These are phyloP conservation scores for Spodoptera litura DNA, from an alignment of 1,140 invertebrate genomes.

Conservation along the genomic window DNA sequence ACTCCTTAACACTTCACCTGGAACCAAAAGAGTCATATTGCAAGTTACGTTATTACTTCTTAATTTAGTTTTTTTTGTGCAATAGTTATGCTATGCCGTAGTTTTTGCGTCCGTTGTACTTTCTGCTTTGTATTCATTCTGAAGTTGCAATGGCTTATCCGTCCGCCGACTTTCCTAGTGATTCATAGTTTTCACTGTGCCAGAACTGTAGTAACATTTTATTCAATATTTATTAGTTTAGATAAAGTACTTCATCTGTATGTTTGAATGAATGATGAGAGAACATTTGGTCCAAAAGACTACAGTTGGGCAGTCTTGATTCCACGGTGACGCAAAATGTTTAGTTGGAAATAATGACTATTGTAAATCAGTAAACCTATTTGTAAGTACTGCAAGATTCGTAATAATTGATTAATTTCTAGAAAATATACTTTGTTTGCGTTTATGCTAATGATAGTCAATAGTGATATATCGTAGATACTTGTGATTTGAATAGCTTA, in stretches of 20 bases:
- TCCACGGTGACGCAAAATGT: not conserved
- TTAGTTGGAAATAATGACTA: constrained; percentile 5
- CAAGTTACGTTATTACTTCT: no score
- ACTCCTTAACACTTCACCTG: constrained; percentile 86
- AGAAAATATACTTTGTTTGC: not conserved
- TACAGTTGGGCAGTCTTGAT: not conserved
- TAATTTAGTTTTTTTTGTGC: no score
- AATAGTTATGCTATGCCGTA: not conserved
- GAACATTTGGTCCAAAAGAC: not conserved
- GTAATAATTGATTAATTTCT: no score
- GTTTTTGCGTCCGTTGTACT: constrained; percentile 15
- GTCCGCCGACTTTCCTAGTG: constrained; percentile 37
- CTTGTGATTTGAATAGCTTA: constrained; percentile 27
- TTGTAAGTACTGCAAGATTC: no score
- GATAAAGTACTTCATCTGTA: constrained; percentile 27
- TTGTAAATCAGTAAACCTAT: not conserved
- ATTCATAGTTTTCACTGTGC: constrained; percentile 42
- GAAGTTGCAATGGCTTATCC: constrained; percentile 36
- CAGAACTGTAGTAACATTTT: constrained; percentile 18
- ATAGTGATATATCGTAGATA: constrained; percentile 9
- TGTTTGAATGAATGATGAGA: constrained; percentile 17
- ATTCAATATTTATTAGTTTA: constrained; percentile 35
- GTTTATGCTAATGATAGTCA: constrained; percentile 19
- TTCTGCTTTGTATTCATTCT: constrained; percentile 35
- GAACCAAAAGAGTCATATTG: constrained; percentile 55